Percentiles rank a stretch among this genome's conserved stretches.
phyloP scores from a whole-genome alignment of 2,797 vertebrate genomes.

The Gobionotothen gibberifrons region DNA sequence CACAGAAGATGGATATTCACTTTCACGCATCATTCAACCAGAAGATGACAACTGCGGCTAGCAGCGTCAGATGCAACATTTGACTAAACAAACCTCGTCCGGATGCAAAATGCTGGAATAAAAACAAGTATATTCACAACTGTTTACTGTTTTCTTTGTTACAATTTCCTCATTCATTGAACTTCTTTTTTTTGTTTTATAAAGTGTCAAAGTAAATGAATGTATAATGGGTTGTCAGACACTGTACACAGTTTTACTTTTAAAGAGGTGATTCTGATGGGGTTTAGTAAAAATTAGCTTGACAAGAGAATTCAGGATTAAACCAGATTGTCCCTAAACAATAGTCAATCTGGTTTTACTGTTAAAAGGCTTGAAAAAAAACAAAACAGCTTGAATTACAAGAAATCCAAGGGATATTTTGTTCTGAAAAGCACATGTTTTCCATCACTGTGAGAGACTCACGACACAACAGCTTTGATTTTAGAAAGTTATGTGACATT shows the following conservation, averaged over 20 bases:
- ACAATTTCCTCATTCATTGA: constrained; percentile 14
- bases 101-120: constrained; percentile 47
- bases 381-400: neutral
- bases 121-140: constrained; percentile 20
- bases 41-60: constrained; percentile 71
- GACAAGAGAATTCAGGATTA: neutral
- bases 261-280: constrained; percentile 1
- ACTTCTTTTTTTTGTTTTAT: neutral
- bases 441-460: neutral
- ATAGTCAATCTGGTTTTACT: neutral
- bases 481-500: constrained; percentile 14
- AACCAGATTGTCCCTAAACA: neutral
- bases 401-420: neutral
- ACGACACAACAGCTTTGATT: neutral
- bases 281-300: neutral
- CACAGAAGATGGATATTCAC: constrained; percentile 81
- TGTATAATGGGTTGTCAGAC: constrained; percentile 2
- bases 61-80: constrained; percentile 68
- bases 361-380: too few relatives aligned
- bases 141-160: constrained; percentile 12
- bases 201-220: neutral
- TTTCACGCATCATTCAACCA: constrained; percentile 80
- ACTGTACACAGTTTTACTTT: neutral
- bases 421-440: neutral
- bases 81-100: constrained; percentile 63